A percentile compares a stretch with the other conserved stretches of the same genome.
phyloP scores from a whole-genome alignment of 2,113 vertebrate species.

The Theristicus caerulescens region DNA sequence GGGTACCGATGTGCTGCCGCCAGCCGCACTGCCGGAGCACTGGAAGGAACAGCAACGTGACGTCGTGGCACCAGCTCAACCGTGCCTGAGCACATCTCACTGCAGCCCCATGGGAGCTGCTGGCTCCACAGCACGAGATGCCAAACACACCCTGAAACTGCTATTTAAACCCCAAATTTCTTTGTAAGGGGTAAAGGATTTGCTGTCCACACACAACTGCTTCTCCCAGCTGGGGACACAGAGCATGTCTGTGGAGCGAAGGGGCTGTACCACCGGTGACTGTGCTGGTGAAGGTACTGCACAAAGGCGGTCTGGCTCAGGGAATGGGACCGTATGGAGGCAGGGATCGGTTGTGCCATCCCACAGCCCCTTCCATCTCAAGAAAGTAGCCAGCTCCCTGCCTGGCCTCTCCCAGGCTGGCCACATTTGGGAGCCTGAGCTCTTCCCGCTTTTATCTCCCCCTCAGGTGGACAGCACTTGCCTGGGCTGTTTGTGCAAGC shows the following conservation, averaged over 20 bases:
- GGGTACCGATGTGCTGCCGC: not conserved
- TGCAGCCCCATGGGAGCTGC: not conserved
- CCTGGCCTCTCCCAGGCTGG: not conserved
- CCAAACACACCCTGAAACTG: not conserved
- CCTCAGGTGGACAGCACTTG: not conserved
- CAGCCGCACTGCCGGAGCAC: accelerated
- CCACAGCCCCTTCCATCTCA: not conserved
- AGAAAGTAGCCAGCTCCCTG: not conserved
- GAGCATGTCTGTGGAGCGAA: not conserved
- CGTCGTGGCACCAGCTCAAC: not conserved
- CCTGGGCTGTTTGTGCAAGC: not conserved
- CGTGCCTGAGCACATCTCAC: not conserved
- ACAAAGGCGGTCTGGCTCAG: not conserved
- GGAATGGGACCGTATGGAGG: too few species aligned
- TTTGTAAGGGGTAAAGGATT: not conserved
- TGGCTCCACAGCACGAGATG: not conserved
- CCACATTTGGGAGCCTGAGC: not conserved
- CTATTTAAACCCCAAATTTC: not conserved
- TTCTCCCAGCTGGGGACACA: not conserved
- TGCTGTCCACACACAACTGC: not conserved
- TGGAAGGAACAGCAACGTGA: not conserved
- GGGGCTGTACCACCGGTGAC: not conserved
- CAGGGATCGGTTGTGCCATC: not conserved
- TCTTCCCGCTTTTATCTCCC: not conserved
- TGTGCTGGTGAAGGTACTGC: not conserved